phyloP scores from a whole-genome alignment of 2,888 invertebrate species.

The Lamellibrachia satsuma region DNA sequence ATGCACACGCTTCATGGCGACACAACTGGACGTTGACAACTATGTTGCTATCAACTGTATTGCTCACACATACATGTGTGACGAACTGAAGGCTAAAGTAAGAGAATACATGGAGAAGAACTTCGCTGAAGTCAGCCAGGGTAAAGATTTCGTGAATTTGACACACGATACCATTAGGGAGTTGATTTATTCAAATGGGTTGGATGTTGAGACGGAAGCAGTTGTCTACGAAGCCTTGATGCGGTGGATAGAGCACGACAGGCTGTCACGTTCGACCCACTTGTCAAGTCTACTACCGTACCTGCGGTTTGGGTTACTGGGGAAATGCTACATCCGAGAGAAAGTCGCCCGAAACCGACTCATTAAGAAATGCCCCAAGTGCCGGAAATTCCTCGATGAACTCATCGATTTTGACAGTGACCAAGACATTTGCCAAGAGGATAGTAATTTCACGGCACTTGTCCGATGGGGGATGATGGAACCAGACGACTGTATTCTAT shows the following conservation, averaged over 20 bases:
- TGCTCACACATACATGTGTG: constrained; percentile 57
- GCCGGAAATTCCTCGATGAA: constrained; percentile 49
- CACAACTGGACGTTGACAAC: constrained; percentile 58
- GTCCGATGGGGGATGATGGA: constrained; percentile 62
- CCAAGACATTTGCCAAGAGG: constrained; percentile 52
- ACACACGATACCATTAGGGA: constrained; percentile 50
- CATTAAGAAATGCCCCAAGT: constrained; percentile 43
- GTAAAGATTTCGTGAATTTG: constrained; percentile 56
- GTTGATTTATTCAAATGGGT: constrained; percentile 56
- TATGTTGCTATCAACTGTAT: constrained; percentile 59
- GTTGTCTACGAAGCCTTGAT: constrained; percentile 56
- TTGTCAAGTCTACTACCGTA: constrained; percentile 54
- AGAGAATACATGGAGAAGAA: constrained; percentile 59
- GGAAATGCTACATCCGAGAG: constrained; percentile 49
- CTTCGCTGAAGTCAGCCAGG: constrained; percentile 52
- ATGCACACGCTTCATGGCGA: constrained; percentile 61
- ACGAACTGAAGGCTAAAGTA: constrained; percentile 53
- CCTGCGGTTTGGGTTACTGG: constrained; percentile 54
- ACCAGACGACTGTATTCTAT: constrained; percentile 59
- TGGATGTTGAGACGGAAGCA: constrained; percentile 62
- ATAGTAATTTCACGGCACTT: constrained; percentile 50
- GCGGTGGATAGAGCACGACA: constrained; percentile 53
- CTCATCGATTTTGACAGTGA: constrained; percentile 52
- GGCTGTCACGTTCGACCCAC: constrained; percentile 43
- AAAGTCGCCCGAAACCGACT: constrained; percentile 45